Conservation (phyloP, 2,888 invertebrate species). For the Diaprepes abbreviatus region DNA sequence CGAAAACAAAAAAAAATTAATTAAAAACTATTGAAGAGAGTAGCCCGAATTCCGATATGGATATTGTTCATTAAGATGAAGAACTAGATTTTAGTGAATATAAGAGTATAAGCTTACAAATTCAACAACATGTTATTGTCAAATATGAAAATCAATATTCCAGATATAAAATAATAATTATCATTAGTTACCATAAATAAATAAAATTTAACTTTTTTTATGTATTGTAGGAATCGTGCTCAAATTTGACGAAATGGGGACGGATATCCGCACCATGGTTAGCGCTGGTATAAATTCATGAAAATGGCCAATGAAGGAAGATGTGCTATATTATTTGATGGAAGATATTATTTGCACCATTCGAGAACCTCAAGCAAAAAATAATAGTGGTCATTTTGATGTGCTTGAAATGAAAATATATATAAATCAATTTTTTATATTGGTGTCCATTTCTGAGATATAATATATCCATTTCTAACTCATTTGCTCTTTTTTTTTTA, state of each 20-base stretch:
- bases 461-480: neutral
- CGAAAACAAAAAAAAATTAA: neutral
- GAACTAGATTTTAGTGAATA: conserved; percentile 17
- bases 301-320: conserved; percentile 37
- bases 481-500: neutral
- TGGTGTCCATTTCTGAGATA: neutral
- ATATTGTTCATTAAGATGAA: conserved; percentile 8
- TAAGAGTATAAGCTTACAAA: conserved; percentile 7
- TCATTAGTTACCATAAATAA: neutral
- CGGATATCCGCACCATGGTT: conserved; percentile 37
- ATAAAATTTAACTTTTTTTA: neutral
- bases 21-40: neutral
- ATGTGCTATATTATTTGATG: conserved; percentile 39
- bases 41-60: neutral
- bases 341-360: conserved; percentile 33
- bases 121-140: conserved; percentile 16
- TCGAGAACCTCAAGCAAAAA: conserved; percentile 16
- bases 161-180: too few relatives aligned
- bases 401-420: conserved; percentile 27
- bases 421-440: neutral
- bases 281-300: conserved; percentile 30
- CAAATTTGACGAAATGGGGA: conserved; percentile 21
- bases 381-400: conserved; percentile 21
- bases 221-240: conserved; percentile 21
- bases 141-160: conserved; percentile 26